Conservation (phyloP, 1,140 invertebrate species). For the Drosophila mayri region DNA sequence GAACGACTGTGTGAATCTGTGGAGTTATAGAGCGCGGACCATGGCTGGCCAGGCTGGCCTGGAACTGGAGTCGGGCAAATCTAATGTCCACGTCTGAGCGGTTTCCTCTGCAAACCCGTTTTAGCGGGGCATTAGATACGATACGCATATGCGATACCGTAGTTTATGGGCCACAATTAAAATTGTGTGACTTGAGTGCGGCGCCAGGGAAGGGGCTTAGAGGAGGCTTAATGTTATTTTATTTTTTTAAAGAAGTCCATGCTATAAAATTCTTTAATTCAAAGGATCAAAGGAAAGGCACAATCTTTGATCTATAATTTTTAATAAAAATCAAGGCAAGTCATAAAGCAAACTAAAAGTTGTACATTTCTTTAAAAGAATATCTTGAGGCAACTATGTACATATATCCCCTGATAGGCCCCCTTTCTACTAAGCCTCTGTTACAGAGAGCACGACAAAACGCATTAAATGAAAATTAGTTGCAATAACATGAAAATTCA, state of each 20-base stretch:
- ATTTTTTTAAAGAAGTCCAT: too few species aligned
- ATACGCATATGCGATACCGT: constrained; percentile 72
- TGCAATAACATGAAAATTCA: constrained; percentile 82
- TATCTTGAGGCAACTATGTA: background rate
- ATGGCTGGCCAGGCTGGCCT: background rate
- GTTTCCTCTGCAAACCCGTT: constrained; percentile 75
- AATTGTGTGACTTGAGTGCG: constrained; percentile 45
- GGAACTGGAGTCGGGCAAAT: constrained; percentile 52
- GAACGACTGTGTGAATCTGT: constrained; percentile 71
- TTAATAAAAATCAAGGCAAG: background rate
- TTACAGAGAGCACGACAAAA: constrained; percentile 16
- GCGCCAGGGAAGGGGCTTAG: background rate
- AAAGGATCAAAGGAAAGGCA: background rate
- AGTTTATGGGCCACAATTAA: constrained; percentile 78
- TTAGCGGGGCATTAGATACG: constrained; percentile 68
- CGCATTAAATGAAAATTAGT: constrained; percentile 74
- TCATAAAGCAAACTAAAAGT: background rate
- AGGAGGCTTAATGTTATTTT: too few species aligned
- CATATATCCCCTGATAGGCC: background rate
- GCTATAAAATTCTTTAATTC: background rate
- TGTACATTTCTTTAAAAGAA: too few species aligned
- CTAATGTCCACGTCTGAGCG: constrained; percentile 72
- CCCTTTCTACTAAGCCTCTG: constrained; percentile 9
- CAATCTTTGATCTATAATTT: background rate
- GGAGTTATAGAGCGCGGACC: constrained; percentile 2